Evolutionary conservation across 2,113 vertebrate genomes (phyloP).

Genomic region (Amblyornis subalaris): DNA sequence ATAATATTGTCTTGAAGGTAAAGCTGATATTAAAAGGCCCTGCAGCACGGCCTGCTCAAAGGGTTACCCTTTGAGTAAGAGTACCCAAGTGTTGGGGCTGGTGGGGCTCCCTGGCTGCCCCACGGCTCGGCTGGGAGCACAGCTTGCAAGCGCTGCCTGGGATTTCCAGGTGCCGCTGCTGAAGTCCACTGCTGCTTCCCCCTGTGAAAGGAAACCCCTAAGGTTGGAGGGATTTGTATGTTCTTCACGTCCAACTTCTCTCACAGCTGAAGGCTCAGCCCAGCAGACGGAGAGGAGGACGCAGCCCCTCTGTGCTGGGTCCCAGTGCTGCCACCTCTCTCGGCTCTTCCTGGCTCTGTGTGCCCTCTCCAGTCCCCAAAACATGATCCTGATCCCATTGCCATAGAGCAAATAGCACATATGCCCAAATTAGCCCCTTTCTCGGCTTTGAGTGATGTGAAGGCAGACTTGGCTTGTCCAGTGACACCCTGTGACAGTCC

Average conservation of each 20-base stretch:
- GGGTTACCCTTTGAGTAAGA: too few relatives aligned
- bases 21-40: neutral
- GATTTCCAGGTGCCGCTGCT: neutral
- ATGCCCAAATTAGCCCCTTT: neutral
- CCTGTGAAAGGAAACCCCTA: neutral
- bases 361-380: neutral
- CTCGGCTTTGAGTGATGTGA: neutral
- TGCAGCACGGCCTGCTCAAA: neutral
- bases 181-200: neutral
- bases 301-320: rapidly evolving
- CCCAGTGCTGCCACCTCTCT: neutral
- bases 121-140: rapidly evolving
- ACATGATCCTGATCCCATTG: neutral
- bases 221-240: neutral
- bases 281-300: neutral
- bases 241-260: neutral
- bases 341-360: neutral
- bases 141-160: rapidly evolving
- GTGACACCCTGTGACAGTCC: neutral
- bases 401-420: neutral
- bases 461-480: neutral
- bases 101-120: neutral
- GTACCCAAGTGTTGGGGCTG: neutral
- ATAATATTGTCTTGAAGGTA: constrained; percentile 26
- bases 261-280: neutral